These are phyloP conservation scores for Bothrops jararaca DNA, from an alignment of 2,113 vertebrate genomes.

Conservation along the genomic window DNA sequence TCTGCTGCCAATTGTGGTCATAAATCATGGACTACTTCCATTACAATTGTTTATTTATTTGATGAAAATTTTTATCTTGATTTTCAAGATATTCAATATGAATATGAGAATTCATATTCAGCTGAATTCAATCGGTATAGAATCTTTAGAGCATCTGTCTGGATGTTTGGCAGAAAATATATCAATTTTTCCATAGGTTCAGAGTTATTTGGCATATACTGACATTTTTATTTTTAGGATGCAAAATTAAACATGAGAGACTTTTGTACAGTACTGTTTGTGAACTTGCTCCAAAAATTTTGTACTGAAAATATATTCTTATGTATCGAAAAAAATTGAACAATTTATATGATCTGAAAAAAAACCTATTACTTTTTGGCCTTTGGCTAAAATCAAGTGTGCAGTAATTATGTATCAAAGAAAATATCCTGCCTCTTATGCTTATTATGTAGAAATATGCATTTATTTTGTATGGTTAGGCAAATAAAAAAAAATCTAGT, in stretches of 20 bases:
- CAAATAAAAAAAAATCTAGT: background rate
- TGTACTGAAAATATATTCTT: constrained; percentile 32
- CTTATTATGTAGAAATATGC: constrained; percentile 16
- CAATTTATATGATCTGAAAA: background rate
- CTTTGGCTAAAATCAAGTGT: background rate
- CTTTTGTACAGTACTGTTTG: constrained; percentile 17
- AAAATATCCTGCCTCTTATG: constrained; percentile 35
- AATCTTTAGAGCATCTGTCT: constrained; percentile 8
- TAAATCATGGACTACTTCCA: background rate
- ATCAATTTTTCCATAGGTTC: constrained; percentile 26
- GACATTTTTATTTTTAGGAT: background rate
- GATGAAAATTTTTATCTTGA: background rate
- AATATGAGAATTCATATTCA: background rate
- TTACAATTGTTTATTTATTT: background rate
- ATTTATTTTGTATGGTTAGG: constrained; percentile 12
- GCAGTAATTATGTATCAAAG: constrained; percentile 24
- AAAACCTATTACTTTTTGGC: background rate
- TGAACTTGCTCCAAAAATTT: background rate
- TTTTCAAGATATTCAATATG: background rate
- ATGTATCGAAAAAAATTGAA: constrained; percentile 22
- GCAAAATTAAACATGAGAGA: background rate
- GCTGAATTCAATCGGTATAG: background rate
- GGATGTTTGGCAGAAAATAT: constrained; percentile 34
- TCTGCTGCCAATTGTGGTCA: background rate
- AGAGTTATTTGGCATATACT: constrained; percentile 4